phyloP scores from a whole-genome alignment of 2,797 vertebrate species.

The Podargus strigoides region DNA sequence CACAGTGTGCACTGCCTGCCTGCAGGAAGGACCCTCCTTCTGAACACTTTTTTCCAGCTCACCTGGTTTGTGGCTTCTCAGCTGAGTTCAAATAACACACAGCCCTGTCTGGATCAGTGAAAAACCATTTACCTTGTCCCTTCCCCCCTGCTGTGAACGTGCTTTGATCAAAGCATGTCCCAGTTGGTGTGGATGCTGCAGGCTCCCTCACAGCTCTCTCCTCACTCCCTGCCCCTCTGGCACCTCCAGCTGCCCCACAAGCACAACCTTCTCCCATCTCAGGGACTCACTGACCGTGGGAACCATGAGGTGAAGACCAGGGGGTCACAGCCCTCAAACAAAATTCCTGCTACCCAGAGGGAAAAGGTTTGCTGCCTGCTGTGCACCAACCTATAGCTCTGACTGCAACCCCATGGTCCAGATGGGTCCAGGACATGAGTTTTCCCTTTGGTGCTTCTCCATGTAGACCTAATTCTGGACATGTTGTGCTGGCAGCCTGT shows the following conservation, averaged over 20 bases:
- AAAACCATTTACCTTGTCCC: neutral
- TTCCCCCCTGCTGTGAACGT: neutral
- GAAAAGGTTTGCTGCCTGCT: neutral
- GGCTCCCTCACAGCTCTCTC: neutral
- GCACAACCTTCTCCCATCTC: neutral
- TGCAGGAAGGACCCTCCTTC: neutral
- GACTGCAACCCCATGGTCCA: neutral
- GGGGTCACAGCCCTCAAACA: neutral
- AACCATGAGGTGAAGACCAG: neutral
- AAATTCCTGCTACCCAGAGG: neutral
- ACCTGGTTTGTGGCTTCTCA: neutral
- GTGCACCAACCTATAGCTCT: neutral
- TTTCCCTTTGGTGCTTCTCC: neutral
- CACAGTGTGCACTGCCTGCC: neutral
- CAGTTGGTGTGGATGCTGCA: neutral
- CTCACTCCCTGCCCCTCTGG: neutral
- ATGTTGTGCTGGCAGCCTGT: neutral
- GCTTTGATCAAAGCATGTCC: neutral
- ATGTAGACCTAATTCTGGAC: neutral
- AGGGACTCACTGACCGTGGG: neutral
- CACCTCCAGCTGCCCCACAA: neutral
- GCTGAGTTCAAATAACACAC: neutral
- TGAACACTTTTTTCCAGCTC: neutral
- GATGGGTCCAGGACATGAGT: rapidly evolving
- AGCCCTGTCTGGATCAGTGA: neutral